Evolutionary conservation across 2,888 invertebrate species (phyloP), one percentile per base, ranked within the genome.

Genomic region (Clitarchus hookeri): DNA sequence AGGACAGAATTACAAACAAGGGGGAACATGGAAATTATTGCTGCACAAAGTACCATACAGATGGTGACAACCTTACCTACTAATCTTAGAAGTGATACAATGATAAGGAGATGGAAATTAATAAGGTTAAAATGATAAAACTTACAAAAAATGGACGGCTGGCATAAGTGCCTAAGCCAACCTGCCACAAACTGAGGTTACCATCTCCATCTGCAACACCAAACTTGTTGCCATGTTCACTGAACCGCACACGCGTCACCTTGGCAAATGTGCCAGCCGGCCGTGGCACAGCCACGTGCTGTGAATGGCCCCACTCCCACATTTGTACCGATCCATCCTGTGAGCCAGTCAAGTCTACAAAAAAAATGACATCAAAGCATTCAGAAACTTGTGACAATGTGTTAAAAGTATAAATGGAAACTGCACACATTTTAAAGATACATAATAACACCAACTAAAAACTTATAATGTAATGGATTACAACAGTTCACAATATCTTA

Each of bases 161-260:
- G 83, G 95, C 94, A 89, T 95, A 94, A 82, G 95, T 94, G 88
- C 96, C 95, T 87, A 97, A 94, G 83, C 96, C 96, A 87, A 98
- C 96, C 93, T 98, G 98, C 96, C 98, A 99, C 90, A 99, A 93
- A 90, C 98, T 98, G 27, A 99, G 93, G 91, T 98, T 97, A 27
- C 99, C 99, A 91, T 99, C 99, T 0, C 98, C 97, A 92, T 99
- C 99, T 36, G 97, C 97, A 1, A 99, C 98, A 54, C 99, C 99
- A 92, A 99, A 99, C 93, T 99, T 99, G 92, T 98, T 99, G 87
- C 99, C 99, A 91, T 99, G 98, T 90, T 97, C 97, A 84, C 97
- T 98, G 93, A 99, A 99, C 87, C 97, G 94, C n/a, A 98, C 97
- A 88, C 98, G 94, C 2, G 98, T 98, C 87, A 99, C 99, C 92